A percentile compares a stretch with the other conserved stretches of the same genome.
These are phyloP conservation scores for Eudasyphora cyanicolor DNA, from an alignment of 2,888 invertebrate species.

Conservation along the genomic window DNA sequence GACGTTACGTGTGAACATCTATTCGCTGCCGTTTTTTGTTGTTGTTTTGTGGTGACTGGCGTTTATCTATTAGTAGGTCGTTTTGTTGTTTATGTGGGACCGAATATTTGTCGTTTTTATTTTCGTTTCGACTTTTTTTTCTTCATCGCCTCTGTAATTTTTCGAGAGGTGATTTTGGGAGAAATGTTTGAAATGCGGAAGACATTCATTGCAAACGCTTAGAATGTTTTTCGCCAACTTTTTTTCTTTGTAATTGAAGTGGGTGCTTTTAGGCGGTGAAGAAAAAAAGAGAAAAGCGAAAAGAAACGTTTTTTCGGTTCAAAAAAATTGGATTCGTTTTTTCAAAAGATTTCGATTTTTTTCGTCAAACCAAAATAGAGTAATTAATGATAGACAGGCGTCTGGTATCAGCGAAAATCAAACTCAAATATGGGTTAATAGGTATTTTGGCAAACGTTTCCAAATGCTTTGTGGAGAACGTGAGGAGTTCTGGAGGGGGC, in stretches of 20 bases:
- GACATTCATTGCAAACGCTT: constrained; percentile 45
- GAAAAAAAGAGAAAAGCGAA: not conserved
- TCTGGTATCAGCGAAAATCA: constrained; percentile 54
- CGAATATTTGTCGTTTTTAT: constrained; percentile 13
- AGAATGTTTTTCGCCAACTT: constrained; percentile 2
- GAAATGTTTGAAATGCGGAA: constrained; percentile 61
- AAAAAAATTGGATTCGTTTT: not conserved
- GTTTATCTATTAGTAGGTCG: constrained; percentile 41
- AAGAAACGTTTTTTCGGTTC: constrained; percentile 18
- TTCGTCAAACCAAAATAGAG: constrained; percentile 45
- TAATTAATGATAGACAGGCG: constrained; percentile 63
- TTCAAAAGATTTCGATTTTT: constrained; percentile 1
- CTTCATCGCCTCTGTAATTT: not conserved
- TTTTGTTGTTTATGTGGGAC: constrained; percentile 48
- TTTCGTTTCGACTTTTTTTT: constrained; percentile 15
- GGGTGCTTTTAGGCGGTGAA: constrained; percentile 56
- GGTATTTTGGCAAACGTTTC: constrained; percentile 64
- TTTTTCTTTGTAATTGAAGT: constrained; percentile 58
- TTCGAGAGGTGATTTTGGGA: constrained; percentile 49
- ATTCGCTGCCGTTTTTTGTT: not conserved
- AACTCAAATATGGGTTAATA: constrained; percentile 65
- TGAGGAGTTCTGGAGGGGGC: not conserved
- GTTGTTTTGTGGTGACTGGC: constrained; percentile 2
- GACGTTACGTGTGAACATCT: constrained; percentile 20
- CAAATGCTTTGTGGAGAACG: not conserved